Base-by-base conservation (phyloP, 92 coral and sea anemone genomes). In the Parazoanthus swiftii region DNA sequence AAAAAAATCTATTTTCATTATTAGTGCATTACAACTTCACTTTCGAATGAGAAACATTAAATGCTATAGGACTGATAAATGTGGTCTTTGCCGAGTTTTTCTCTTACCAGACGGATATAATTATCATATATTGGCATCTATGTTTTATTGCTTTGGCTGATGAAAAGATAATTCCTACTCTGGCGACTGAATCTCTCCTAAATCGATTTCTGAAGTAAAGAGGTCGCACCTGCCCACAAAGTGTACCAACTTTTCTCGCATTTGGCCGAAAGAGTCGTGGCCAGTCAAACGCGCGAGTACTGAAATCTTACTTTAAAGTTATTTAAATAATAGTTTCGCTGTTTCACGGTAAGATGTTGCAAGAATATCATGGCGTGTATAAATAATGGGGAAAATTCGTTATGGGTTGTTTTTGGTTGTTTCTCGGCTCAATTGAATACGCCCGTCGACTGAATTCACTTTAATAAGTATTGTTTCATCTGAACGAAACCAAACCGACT, bases 391-490 rank as follows among this genome's bases (percentile, higher is more conserved):
- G 21, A 79, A 79, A 79, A 26, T 25, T 35, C 58, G 82, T 36
- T 79, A 25, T 79, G 82, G 29, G 82, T 21, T 77, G 58, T 65
- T 59, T 82, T 39, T 44, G 54, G 85, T 81, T 63, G 74, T 35
- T 59, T 36, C 38, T 59, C 70, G 33, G 33, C 33, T 37, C 74
- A 37, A 81, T 58, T 37, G 46, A 59, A 37, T 37, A 81, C 73
- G n/a, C 48, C 85, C 73, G 85, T 59, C 51, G 54, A 33, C 18
- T 20, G 54, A 56, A 76, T 76, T 43, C 16, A 58, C 73, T 59
- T 51, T 76, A 20, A 39, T 76, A 74, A 54, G 14, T 54, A 54
- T 54, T 81, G 70, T 81, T 63, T 42, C 2, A 11, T 54, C 59
- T 21, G 74, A 36, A 58, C 51, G 73, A 80, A 18, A 20, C 25